phyloP scores from a whole-genome alignment of 1,140 invertebrate species.

The Lepidurus couesii region DNA sequence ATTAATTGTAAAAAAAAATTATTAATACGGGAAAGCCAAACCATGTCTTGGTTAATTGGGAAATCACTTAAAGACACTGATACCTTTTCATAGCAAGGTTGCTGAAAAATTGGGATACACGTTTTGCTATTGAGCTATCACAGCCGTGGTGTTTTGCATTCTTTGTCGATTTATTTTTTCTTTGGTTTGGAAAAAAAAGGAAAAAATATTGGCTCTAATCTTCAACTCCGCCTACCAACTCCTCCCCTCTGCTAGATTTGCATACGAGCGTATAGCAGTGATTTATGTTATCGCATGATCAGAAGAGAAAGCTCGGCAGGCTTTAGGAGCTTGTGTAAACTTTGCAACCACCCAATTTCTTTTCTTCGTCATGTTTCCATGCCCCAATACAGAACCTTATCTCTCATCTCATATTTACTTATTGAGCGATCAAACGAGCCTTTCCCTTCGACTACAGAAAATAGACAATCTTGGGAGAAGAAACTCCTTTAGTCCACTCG shows the following conservation, averaged over 20 bases:
- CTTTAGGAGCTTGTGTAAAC: slow-evolving; percentile 5
- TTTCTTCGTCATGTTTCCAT: slow-evolving; percentile 12
- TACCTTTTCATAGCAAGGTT: too few species aligned
- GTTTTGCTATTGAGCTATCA: too few species aligned
- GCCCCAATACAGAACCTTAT: slow-evolving; percentile 14
- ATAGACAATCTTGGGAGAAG: neutral
- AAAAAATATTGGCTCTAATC: slow-evolving; percentile 14
- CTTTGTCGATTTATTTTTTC: neutral
- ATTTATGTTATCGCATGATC: slow-evolving; percentile 11
- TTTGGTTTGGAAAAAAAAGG: neutral
- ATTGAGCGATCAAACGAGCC: slow-evolving; percentile 5
- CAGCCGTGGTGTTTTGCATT: too few species aligned
- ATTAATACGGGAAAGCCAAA: too few species aligned
- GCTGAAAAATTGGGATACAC: too few species aligned
- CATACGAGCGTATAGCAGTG: neutral
- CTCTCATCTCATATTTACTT: neutral
- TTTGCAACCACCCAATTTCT: neutral
- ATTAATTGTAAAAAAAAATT: too few species aligned
- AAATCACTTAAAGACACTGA: too few species aligned
- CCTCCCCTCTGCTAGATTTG: neutral
- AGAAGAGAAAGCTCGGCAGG: neutral
- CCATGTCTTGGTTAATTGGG: too few species aligned
- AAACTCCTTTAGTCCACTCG: neutral
- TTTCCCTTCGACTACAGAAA: neutral
- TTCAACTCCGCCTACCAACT: neutral